Base-by-base conservation (phyloP, 1,140 invertebrate species). In the Ladona fulva region DNA sequence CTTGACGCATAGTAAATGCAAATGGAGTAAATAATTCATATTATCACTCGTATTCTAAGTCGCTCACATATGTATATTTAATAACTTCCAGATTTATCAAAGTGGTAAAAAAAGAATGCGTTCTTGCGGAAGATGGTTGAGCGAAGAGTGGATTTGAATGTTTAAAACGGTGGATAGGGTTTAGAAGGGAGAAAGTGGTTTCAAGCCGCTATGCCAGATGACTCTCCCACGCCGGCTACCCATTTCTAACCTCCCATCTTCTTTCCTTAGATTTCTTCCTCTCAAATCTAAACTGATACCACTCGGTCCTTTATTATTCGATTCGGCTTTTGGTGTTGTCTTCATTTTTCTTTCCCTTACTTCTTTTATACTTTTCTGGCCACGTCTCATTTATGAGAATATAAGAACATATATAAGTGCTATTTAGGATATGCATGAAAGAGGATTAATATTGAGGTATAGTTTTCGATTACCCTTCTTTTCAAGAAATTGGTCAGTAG, bases 321-420 rank as follows among this genome's bases (percentile, higher is more conserved):
- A 37, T 8, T 5, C 29, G 8, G 29, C 1, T 37, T 5, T 37
- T 8, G 3, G 8, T 5, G n/a, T n/a, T n/a, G 8, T 37, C 29
- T 37, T 37, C 29, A 37, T 37, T 5, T 37, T 5, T 37, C 16
- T 74, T 25, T 52, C 44, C 11, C 25, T 29, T n/a, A 7, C 29
- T 73, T 29, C 19, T 59, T 74, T 77, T 77, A 19, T 66, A 19
- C 75, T 44, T 24, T 76, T 74, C 29, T 76, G 8, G 24, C 24
- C 73, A 25, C 37, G 3, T 37, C 1, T 37, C 29, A 37, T 37
- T 37, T 8, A 37, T 37, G 1, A 1, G 29, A 37, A 5, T 37
- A n/a, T n/a, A 1, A 37, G 8, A 37, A 37, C 29, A 37, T 5
- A 37, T 37, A 37, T 37, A 37, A 5, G 1, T 37, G 29, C n/a